Evolutionary conservation across 2,797 vertebrate species (phyloP).

Genomic region (Amazona finschi): DNA sequence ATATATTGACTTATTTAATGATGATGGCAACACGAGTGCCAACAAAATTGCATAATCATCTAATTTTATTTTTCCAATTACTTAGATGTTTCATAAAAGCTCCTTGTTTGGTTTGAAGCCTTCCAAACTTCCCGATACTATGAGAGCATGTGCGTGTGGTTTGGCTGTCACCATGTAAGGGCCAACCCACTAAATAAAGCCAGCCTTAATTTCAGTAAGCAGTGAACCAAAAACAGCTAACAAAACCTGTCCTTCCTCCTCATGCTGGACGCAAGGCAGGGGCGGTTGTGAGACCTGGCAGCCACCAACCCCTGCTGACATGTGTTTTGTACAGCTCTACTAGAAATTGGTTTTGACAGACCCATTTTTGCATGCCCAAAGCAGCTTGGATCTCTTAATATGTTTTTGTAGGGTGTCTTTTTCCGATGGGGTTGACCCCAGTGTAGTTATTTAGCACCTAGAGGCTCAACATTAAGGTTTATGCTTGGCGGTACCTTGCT

Average conservation of each 20-base stretch:
- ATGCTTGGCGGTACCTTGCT: neutral
- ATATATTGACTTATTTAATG: neutral
- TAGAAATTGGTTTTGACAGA: neutral
- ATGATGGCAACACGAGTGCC: neutral
- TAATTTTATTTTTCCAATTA: neutral
- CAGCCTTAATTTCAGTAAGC: neutral
- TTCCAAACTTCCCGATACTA: neutral
- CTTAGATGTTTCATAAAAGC: neutral
- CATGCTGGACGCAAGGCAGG: fast-evolving
- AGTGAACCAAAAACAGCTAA: neutral
- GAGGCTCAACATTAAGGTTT: neutral
- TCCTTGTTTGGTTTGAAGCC: neutral
- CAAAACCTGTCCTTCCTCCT: neutral
- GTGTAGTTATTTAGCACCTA: neutral
- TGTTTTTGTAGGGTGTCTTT: neutral
- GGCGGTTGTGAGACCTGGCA: neutral
- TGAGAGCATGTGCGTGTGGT: fast-evolving
- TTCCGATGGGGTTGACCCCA: neutral
- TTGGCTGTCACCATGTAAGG: neutral
- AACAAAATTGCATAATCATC: neutral
- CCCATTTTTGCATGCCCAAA: neutral
- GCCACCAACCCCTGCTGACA: neutral
- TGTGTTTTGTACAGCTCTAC: neutral
- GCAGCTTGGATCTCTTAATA: neutral
- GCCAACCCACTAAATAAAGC: neutral